Evolutionary conservation across 2,888 invertebrate species (phyloP).

Genomic region (Ectropis crepuscularia): DNA sequence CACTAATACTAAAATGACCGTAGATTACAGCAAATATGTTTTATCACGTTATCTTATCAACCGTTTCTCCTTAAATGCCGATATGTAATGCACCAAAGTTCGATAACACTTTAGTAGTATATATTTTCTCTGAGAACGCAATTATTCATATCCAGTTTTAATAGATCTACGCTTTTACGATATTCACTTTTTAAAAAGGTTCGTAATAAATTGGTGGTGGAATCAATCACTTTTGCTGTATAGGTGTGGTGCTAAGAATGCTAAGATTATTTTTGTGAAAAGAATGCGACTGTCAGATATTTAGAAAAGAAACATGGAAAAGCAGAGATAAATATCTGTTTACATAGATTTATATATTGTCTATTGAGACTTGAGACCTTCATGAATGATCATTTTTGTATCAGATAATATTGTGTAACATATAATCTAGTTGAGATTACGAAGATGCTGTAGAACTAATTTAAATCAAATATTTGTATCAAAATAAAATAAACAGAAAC

Average conservation of each 20-base stretch:
- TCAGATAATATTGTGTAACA: too few relatives aligned
- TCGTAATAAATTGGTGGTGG: conserved; percentile 1
- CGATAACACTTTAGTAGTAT: conserved; percentile 21
- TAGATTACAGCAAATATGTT: conserved; percentile 21
- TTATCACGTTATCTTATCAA: conserved; percentile 41
- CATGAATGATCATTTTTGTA: too few relatives aligned
- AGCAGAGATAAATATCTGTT: too few relatives aligned
- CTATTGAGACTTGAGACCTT: too few relatives aligned
- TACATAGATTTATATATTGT: too few relatives aligned
- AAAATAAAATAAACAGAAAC: too few relatives aligned
- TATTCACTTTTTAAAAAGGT: not conserved
- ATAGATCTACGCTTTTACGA: conserved; percentile 1
- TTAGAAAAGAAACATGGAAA: not conserved
- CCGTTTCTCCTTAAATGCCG: conserved; percentile 35
- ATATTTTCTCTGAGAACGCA: conserved; percentile 7
- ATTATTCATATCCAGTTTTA: conserved; percentile 7
- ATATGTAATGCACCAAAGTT: conserved; percentile 26
- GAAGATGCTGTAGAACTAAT: too few relatives aligned
- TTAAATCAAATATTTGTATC: too few relatives aligned
- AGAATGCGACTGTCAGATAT: conserved; percentile 8
- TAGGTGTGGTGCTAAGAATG: conserved; percentile 13
- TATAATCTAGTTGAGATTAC: too few relatives aligned
- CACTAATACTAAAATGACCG: conserved; percentile 13
- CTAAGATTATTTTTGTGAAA: not conserved
- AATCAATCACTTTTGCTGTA: conserved; percentile 17